Evolutionary conservation across 2,113 vertebrate genomes (phyloP).

Genomic region (Lophochroa leadbeateri): DNA sequence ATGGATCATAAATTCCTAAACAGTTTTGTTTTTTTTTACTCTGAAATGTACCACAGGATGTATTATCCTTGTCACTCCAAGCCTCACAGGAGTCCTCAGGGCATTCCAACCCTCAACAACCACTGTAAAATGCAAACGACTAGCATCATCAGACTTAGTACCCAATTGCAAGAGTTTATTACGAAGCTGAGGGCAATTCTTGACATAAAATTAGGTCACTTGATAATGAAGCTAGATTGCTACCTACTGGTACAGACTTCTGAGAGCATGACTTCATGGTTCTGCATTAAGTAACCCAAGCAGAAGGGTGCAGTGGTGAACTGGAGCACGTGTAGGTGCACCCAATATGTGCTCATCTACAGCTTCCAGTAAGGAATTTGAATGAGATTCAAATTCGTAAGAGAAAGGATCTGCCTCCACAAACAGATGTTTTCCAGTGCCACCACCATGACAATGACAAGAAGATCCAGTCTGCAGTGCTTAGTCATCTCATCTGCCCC

Average conservation of each 20-base stretch:
- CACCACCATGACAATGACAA: not conserved
- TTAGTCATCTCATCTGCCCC: not conserved
- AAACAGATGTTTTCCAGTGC: not conserved
- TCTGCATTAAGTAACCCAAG: not conserved
- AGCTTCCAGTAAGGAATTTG: not conserved
- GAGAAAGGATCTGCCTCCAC: not conserved
- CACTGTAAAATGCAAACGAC: not conserved
- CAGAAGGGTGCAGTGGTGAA: not conserved
- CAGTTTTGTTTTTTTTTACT: not conserved
- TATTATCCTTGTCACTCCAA: not conserved
- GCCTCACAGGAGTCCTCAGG: not conserved
- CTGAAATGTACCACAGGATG: not conserved
- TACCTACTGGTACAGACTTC: not conserved
- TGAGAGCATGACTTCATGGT: not conserved
- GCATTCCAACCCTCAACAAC: not conserved
- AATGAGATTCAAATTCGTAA: not conserved
- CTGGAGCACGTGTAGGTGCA: accelerated
- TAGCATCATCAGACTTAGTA: not conserved
- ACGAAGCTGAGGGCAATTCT: not conserved
- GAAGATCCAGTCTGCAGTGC: not conserved
- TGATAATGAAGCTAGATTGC: not conserved
- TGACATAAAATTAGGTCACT: not conserved
- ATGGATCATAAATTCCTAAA: not conserved
- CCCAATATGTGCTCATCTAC: not conserved
- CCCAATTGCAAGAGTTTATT: not conserved